Percentiles rank a stretch among this genome's conserved stretches.
Evolutionary conservation across 1,140 invertebrate species (phyloP).

Genomic region (Fopius arisanus): DNA sequence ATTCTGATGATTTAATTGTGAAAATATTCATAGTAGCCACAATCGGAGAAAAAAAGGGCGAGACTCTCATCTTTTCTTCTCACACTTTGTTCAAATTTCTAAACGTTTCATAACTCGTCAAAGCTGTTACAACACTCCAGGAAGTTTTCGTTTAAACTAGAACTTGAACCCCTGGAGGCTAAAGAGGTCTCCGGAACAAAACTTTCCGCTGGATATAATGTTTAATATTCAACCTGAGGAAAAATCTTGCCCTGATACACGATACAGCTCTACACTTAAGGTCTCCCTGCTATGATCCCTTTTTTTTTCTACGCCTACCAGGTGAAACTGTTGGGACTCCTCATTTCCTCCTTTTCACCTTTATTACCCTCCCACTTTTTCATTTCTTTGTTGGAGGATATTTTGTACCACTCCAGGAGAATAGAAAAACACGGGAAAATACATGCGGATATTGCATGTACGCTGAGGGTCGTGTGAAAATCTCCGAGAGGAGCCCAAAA

Average conservation of each 20-base stretch:
- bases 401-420: slow-evolving; percentile 20
- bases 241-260: slow-evolving; percentile 26
- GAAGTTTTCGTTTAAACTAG: slow-evolving; percentile 23
- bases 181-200: slow-evolving; percentile 22
- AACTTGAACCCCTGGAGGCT: slow-evolving; percentile 32
- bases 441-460: slow-evolving; percentile 1
- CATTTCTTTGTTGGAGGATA: neutral
- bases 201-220: slow-evolving; percentile 21
- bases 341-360: slow-evolving; percentile 1
- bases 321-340: neutral
- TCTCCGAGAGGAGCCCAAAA: slow-evolving; percentile 26
- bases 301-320: neutral
- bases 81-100: neutral
- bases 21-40: too few species aligned
- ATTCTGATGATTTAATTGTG: neutral
- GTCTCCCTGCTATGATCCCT: neutral
- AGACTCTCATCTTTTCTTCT: neutral
- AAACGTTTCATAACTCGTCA: neutral
- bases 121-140: slow-evolving; percentile 23
- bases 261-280: neutral
- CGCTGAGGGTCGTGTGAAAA: slow-evolving; percentile 34
- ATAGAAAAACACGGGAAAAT: slow-evolving; percentile 16
- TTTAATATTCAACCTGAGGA: slow-evolving; percentile 38
- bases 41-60: too few species aligned
- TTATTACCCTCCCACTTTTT: slow-evolving; percentile 6